Conservation (phyloP, 2,113 vertebrate genomes). For the Cairina moschata region DNA sequence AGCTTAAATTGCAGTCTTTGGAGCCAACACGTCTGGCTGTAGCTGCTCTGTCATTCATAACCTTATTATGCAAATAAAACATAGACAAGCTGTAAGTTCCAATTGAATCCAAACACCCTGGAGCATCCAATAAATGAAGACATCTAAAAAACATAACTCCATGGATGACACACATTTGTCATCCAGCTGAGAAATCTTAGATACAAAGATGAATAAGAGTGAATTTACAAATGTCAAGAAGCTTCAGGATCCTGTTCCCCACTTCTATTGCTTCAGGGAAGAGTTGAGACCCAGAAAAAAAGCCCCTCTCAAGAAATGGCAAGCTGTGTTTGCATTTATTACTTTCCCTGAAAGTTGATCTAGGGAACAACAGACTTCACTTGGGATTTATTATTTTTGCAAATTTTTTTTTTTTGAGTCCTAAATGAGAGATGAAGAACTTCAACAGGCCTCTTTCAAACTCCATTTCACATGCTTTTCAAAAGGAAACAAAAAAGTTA, state of each 20-base stretch:
- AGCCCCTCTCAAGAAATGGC: background rate
- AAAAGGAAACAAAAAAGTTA: background rate
- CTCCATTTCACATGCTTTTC: background rate
- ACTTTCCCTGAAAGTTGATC: background rate
- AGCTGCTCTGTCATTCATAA: conserved; percentile 80
- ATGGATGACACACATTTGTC: conserved; percentile 52
- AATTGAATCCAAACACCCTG: conserved; percentile 72
- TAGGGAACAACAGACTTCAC: background rate
- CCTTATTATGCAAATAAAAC: conserved; percentile 81
- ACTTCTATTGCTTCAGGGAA: conserved; percentile 45
- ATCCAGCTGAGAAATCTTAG: conserved; percentile 64
- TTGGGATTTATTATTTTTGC: background rate
- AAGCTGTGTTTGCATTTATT: conserved; percentile 4
- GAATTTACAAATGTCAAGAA: conserved; percentile 57
- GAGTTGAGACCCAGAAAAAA: background rate
- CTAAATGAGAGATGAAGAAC: background rate
- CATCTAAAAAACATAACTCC: conserved; percentile 52
- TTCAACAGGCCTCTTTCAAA: background rate
- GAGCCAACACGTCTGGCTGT: conserved; percentile 81
- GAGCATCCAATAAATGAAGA: conserved; percentile 67
- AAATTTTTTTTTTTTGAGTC: conserved; percentile 20
- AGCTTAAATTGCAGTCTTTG: conserved; percentile 80
- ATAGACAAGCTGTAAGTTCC: conserved; percentile 75
- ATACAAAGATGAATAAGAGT: conserved; percentile 40
- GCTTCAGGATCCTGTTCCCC: conserved; percentile 15